These are phyloP conservation scores for Anthonomus grandis DNA, from an alignment of 1,140 invertebrate genomes.

Conservation along the genomic window DNA sequence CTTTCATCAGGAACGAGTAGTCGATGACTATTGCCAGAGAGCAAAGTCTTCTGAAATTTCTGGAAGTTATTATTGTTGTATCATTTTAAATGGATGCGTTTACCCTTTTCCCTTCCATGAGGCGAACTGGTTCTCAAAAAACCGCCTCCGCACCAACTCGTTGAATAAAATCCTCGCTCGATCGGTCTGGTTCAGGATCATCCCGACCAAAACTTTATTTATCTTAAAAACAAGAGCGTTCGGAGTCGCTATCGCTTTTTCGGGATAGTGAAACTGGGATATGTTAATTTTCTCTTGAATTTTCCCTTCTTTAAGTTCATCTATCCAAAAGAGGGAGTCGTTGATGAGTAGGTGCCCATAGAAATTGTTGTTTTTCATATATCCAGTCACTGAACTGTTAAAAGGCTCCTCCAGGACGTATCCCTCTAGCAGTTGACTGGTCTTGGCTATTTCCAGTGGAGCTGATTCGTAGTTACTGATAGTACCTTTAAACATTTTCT, in stretches of 20 bases:
- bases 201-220: conserved; percentile 2
- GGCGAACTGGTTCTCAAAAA: background rate
- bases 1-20: conserved; percentile 21
- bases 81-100: too few species aligned
- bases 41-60: conserved; percentile 24
- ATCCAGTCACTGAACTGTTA: conserved; percentile 23
- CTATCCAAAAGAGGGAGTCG: conserved; percentile 23
- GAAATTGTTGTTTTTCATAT: conserved; percentile 24
- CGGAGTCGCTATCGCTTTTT: background rate
- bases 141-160: background rate
- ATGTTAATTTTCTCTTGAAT: background rate
- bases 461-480: too few species aligned
- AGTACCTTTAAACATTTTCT: too few species aligned
- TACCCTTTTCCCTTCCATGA: conserved; percentile 11
- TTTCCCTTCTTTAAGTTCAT: conserved; percentile 8
- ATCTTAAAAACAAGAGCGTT: conserved; percentile 25
- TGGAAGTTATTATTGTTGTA: background rate
- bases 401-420: conserved; percentile 5
- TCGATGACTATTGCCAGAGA: conserved; percentile 26
- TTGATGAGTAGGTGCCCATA: conserved; percentile 24
- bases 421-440: conserved; percentile 7
- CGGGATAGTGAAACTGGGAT: background rate
- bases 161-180: conserved; percentile 1
- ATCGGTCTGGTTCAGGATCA: background rate
- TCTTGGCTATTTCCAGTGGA: too few species aligned